phyloP scores from a whole-genome alignment of 2,797 vertebrate species.

The Rhynchotus rufescens region DNA sequence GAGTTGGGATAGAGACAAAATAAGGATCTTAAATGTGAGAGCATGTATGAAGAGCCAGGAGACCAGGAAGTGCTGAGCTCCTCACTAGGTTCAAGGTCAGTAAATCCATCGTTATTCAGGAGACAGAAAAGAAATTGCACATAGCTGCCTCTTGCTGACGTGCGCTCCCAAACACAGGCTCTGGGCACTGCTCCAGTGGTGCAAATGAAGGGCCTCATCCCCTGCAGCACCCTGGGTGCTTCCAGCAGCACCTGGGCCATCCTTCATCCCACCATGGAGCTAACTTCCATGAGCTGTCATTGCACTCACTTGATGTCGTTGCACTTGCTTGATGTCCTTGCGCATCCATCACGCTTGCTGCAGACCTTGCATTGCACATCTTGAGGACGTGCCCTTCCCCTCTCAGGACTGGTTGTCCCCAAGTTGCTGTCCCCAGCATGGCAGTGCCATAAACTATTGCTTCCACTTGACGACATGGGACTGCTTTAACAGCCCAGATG shows the following conservation, averaged over 20 bases:
- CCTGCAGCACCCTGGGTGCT: background rate
- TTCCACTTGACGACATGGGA: background rate
- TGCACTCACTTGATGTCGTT: background rate
- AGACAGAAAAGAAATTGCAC: slow-evolving; percentile 1
- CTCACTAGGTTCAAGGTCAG: slow-evolving; percentile 4
- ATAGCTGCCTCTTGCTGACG: background rate
- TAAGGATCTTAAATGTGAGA: background rate
- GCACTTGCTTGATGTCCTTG: background rate
- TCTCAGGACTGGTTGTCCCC: slow-evolving; percentile 6
- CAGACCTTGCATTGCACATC: slow-evolving; percentile 9
- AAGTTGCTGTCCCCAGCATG: background rate
- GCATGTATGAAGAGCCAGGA: rapidly evolving
- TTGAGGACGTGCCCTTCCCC: background rate
- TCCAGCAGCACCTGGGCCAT: slow-evolving; percentile 28
- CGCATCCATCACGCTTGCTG: background rate
- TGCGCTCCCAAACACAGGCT: background rate
- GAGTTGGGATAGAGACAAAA: background rate
- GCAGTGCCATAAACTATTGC: background rate
- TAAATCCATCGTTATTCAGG: background rate
- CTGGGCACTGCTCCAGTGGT: background rate
- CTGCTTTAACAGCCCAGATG: background rate
- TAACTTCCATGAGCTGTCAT: slow-evolving; percentile 16
- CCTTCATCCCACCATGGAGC: background rate
- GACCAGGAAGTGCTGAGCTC: rapidly evolving
- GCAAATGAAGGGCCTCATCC: slow-evolving; percentile 1